These are phyloP conservation scores for Epizoanthus ramosus DNA, from an alignment of 92 coral and sea anemone species.

Conservation along the genomic window DNA sequence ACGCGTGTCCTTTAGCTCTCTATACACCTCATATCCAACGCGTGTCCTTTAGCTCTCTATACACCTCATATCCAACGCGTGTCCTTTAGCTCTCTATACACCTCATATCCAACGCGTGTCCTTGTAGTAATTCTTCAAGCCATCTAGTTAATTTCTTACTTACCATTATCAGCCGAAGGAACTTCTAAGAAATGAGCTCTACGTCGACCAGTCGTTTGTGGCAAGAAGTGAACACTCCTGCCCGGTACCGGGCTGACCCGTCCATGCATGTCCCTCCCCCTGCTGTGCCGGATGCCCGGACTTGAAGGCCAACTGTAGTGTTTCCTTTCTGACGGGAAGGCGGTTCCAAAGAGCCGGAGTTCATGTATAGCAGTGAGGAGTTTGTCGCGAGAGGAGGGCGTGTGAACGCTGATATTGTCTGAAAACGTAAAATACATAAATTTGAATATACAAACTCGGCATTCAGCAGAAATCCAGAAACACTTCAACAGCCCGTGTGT, in stretches of 20 bases:
- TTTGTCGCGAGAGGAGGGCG: slow-evolving; percentile 32
- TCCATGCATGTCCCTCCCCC: slow-evolving; percentile 26
- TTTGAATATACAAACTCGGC: background rate
- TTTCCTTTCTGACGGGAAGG: slow-evolving; percentile 20
- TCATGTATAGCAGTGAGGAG: slow-evolving; percentile 29
- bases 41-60: too few relatives aligned
- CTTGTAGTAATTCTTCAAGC: background rate
- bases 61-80: too few relatives aligned
- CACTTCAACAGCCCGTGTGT: background rate
- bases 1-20: too few relatives aligned
- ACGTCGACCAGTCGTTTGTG: background rate
- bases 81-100: too few relatives aligned
- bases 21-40: too few relatives aligned
- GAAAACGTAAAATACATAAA: background rate
- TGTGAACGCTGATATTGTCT: slow-evolving; percentile 21
- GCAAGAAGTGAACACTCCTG: background rate
- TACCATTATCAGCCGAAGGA: slow-evolving; percentile 13
- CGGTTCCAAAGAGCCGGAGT: slow-evolving; percentile 21
- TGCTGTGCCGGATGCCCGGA: background rate
- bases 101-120: background rate
- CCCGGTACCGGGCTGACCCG: slow-evolving; percentile 17
- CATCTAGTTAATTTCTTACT: background rate
- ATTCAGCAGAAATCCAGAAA: background rate
- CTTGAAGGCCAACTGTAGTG: background rate
- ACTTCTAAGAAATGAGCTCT: background rate